Evolutionary conservation across 2,888 invertebrate genomes (phyloP), one percentile per base, ranked within the genome.

Genomic region (Cephus spinipes): DNA sequence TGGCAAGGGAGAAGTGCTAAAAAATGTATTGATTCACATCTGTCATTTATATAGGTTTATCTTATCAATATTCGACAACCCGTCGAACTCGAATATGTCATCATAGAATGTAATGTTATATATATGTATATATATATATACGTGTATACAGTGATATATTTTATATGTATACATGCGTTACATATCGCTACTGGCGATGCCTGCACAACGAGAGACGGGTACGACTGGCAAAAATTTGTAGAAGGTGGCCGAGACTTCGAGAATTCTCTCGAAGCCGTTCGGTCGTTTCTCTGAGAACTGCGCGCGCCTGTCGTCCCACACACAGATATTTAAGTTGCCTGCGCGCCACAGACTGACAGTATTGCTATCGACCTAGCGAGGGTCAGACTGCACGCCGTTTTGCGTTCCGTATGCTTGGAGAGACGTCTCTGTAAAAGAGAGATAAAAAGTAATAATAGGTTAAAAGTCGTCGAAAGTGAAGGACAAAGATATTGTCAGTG

Each of bases 321-420:
- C 71, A 12, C 31, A 82, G 83, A 84, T 84, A 86, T 85, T 86
- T 85, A 84, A 86, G 84, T 79, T 77, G 80, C 76, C 80, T 31
- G 35, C 74, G 69, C 78, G 73, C 74, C 40, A 76, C 79, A 76
- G 33, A 34, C 77, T 85, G 86, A 84, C 86, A 86, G 86, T 86
- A 81, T 82, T 81, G 36, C 77, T 76, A 77, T 68, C 74, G 71
- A 71, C 71, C 71, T 71, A 6, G 71, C 71, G 32, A 71, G 31
- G 71, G 71, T 71, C 71, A 9, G 31, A 71, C 32, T 33, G 71
- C 15, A 33, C 32, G 71, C 6, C 55, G 55, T 55, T 9, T 23
- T 23, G 0, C 9, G 23, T 23, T 55, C 9, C 9, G 23, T 55
- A 55, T 55, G 55, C 23, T 23, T 55, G 23, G 2, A 55, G 23